Percentiles rank a stretch among this genome's conserved stretches.
phyloP scores from a whole-genome alignment of 2,113 vertebrate genomes.

The Plestiodon gilberti region DNA sequence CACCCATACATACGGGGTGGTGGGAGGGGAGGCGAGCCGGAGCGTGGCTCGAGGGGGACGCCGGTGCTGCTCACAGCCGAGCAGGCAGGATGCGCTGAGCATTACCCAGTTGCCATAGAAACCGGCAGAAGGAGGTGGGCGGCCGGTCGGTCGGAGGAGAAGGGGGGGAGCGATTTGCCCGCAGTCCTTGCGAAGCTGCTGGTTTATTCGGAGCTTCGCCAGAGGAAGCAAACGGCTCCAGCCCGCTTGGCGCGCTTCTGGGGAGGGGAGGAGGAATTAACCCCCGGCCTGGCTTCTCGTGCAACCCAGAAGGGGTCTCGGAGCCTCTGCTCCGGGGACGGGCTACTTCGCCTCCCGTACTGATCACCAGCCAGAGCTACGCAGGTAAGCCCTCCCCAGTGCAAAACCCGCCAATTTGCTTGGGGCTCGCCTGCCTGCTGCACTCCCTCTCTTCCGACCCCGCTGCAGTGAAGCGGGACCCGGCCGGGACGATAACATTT shows the following conservation, averaged over 20 bases:
- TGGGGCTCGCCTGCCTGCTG: background rate
- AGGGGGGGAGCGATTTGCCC: slow-evolving; percentile 62
- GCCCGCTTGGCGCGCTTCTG: background rate
- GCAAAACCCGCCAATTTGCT: background rate
- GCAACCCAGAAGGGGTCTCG: background rate
- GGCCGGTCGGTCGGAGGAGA: slow-evolving; percentile 54
- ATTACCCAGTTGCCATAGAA: slow-evolving; percentile 71
- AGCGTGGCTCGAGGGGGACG: background rate
- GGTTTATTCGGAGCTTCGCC: slow-evolving; percentile 40
- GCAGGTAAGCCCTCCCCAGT: background rate
- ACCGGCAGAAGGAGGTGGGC: slow-evolving; percentile 68
- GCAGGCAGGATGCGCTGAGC: slow-evolving; percentile 52
- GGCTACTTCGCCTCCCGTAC: background rate
- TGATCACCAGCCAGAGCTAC: background rate
- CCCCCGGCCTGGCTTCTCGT: background rate
- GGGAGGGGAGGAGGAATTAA: background rate
- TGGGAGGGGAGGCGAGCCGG: background rate
- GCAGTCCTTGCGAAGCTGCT: slow-evolving; percentile 59
- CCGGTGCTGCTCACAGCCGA: slow-evolving; percentile 31
- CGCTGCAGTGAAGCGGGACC: background rate
- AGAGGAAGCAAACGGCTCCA: slow-evolving; percentile 38
- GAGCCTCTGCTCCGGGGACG: background rate
- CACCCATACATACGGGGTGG: background rate
- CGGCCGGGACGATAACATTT: background rate
- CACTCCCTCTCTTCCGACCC: too few species aligned